phyloP scores from a whole-genome alignment of 2,888 invertebrate genomes.

The Eupithecia exiguata region DNA sequence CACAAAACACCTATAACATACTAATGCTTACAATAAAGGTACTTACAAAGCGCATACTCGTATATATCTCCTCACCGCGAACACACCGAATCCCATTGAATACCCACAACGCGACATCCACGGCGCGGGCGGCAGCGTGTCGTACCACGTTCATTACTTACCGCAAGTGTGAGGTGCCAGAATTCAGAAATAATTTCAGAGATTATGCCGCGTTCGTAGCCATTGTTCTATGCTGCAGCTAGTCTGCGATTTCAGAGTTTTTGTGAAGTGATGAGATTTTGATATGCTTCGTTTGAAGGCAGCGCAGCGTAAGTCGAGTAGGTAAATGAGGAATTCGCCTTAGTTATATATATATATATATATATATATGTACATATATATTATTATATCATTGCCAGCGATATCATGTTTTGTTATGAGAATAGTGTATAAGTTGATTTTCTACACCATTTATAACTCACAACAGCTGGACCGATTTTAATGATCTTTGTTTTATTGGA shows the following conservation, averaged over 20 bases:
- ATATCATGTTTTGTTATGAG: background rate
- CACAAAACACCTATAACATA: background rate
- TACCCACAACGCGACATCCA: slow-evolving; percentile 37
- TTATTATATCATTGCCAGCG: background rate
- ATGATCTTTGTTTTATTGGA: too few species aligned
- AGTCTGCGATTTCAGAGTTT: slow-evolving; percentile 6
- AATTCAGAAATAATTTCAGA: slow-evolving; percentile 61
- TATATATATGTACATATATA: too few species aligned
- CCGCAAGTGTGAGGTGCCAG: slow-evolving; percentile 46
- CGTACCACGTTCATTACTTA: slow-evolving; percentile 43
- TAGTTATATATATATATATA: too few species aligned
- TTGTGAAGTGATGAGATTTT: background rate
- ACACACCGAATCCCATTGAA: slow-evolving; percentile 23
- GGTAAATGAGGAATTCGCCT: too few species aligned
- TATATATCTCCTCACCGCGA: slow-evolving; percentile 13
- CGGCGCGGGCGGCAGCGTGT: too few species aligned
- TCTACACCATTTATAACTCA: too few species aligned
- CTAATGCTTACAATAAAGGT: background rate
- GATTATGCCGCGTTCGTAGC: slow-evolving; percentile 59
- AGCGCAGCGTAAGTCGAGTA: background rate
- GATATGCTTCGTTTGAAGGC: background rate
- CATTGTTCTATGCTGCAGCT: slow-evolving; percentile 55
- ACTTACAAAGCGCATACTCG: background rate
- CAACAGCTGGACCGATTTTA: too few species aligned
- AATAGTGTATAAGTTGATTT: too few species aligned